phyloP scores from a whole-genome alignment of 2,797 vertebrate species.

The Balearica regulorum region DNA sequence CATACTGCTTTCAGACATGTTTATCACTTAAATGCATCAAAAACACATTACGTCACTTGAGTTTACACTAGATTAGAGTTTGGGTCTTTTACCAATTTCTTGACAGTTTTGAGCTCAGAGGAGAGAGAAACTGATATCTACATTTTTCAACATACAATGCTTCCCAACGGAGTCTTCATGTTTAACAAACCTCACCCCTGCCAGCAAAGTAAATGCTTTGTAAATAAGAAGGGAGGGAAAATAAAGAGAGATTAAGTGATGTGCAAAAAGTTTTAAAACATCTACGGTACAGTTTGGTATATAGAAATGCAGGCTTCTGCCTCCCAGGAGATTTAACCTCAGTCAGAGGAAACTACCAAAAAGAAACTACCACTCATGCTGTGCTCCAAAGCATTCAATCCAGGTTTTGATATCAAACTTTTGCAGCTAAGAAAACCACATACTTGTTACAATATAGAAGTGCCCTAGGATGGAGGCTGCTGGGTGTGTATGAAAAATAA shows the following conservation, averaged over 20 bases:
- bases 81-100: background rate
- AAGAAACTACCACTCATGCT: background rate
- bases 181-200: background rate
- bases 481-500: background rate
- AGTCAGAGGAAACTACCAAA: background rate
- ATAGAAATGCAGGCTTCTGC: background rate
- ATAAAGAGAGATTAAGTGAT: background rate
- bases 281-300: rapidly evolving
- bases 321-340: background rate
- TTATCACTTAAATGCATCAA: background rate
- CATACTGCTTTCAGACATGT: background rate
- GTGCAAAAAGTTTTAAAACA: background rate
- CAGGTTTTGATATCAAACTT: background rate
- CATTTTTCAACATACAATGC: background rate
- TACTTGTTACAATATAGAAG: background rate
- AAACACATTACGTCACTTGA: background rate
- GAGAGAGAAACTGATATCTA: background rate
- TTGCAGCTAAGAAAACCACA: background rate
- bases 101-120: background rate
- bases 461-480: background rate
- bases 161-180: background rate
- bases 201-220: background rate
- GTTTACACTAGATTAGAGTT: background rate
- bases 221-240: rapidly evolving
- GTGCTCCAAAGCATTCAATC: rapidly evolving